Conservation (phyloP, 2,797 vertebrate species). For the Eulemur rubriventer region DNA sequence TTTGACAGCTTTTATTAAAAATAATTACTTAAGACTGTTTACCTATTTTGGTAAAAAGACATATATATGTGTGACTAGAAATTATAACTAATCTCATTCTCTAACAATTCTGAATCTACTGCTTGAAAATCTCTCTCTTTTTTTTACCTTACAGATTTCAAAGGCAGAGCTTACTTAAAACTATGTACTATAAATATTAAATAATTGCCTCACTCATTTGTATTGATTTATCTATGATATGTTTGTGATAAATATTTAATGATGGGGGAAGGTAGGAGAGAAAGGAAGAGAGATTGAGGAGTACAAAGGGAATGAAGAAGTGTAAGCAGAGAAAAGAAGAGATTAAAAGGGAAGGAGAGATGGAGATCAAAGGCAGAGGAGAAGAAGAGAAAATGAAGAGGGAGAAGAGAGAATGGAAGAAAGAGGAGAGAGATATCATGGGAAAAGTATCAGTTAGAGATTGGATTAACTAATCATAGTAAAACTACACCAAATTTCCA, state of each 20-base stretch:
- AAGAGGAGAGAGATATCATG: background rate
- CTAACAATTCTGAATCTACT: background rate
- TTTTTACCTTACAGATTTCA: background rate
- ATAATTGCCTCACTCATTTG: background rate
- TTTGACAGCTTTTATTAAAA: slow-evolving; percentile 19
- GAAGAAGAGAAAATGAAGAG: background rate
- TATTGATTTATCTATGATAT: slow-evolving; percentile 4
- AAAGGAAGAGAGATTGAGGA: background rate
- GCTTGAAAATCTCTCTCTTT: background rate
- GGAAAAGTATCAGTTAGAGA: background rate
- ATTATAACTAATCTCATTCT: slow-evolving; percentile 19
- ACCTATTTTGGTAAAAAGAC: background rate
- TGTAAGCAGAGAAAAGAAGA: background rate
- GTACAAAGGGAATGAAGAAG: background rate
- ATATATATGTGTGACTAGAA: background rate
- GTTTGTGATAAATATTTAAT: slow-evolving; percentile 14
- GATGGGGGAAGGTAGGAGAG: background rate
- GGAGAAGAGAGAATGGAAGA: background rate
- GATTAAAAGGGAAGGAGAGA: background rate
- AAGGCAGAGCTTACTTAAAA: slow-evolving; percentile 7
- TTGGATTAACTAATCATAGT: background rate
- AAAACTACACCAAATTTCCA: background rate
- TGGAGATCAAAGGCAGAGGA: accelerated
- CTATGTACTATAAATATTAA: background rate
- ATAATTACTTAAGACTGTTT: slow-evolving; percentile 26